Base-by-base conservation (phyloP, 2,888 invertebrate species). In the Conomelus anceps region DNA sequence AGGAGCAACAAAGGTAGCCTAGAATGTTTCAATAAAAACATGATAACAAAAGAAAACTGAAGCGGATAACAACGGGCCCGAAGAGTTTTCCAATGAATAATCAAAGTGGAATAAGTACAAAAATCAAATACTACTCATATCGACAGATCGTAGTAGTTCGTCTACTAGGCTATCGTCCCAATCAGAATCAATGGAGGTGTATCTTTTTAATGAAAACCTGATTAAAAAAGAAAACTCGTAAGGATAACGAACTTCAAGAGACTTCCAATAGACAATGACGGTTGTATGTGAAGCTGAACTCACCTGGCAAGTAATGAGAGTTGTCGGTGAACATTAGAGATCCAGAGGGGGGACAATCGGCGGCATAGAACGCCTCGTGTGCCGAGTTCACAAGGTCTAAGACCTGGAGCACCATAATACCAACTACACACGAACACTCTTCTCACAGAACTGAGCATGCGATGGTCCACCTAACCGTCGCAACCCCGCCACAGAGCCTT, bases 321-420 rank as follows among this genome's bases (percentile, higher is more conserved):
- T 87, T 89, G 85, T 91, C 91, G 34, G 91, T 90, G 22, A 91
- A 91, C 0, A 90, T 90, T 34, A 91, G 89, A 29, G 91, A 90
- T 90, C 91, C 91, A 26, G 90, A 86, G 85, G 90, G 89, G 88
- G 90, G 90, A 91, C 95, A 95, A 93, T 95, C 95, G 92, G 95
- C 95, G 93, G 94, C 95, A 93, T 96, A 96, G 94, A 96, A 96
- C 93, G 96, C 95, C 94, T 96, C 96, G 93, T 95, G 95, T 92
- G 95, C 95, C 91, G 94, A 93, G 91, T 93, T 94, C 92, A 95
- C 94, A 92, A 94, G 94, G 93, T 95, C 95, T 92, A 96, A 94
- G 95, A 96, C 96, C 94, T 96, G 96, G 93, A 96, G 95, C 93
- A 96, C 96, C 96, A 96, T 96, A 93, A 94, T 94, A 93, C 95